Base-by-base conservation (phyloP, 2,888 invertebrate species). In the Furcula furcula region DNA sequence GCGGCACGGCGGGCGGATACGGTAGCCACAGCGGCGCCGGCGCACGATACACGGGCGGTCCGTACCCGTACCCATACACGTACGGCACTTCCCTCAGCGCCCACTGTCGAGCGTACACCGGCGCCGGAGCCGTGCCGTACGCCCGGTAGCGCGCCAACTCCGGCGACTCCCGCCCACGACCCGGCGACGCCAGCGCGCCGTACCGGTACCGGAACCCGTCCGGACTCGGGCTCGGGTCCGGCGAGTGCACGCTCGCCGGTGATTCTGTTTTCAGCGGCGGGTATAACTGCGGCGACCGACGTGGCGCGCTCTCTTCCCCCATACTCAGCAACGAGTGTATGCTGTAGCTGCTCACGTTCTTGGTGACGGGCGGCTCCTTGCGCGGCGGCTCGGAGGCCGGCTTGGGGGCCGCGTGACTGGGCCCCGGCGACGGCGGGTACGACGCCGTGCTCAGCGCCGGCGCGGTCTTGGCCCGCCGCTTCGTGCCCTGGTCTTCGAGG, bases 281-380 rank as follows among this genome's bases (percentile, higher is more conserved):
- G 67, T 60, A 76, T 68, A 68, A 78, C 60, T 66, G 78, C 67
- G 74, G 90, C 55, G 85, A 79, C 36, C 75, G 70, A 38, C 84
- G 64, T 67, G 81, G 48, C 53, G 82, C 62, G 46, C 71, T 66
- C 55, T 85, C 89, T 53, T 88, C 89, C 20, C 90, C 75, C 92
- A 93, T 92, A 40, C 94, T 93, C 61, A 96, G 88, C 71, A 96
- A 89, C 47, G 95, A 95, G 68, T 94, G 95, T 76, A 96, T 96
- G 87, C 95, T 95, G 84, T 95, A 95, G 73, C 94, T 95, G 79
- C 94, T 93, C 51, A 91, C 91, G 61, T 91, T 83, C 55, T 82
- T 83, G 34, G 78, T 57, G 18, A 73, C 69, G 36, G 78, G 61
- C 36, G 66, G 42, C 36, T 76, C 76, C 46, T 72, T 73, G 15